Base-by-base conservation (phyloP, 2,888 invertebrate genomes). In the Yponomeuta evonymella region DNA sequence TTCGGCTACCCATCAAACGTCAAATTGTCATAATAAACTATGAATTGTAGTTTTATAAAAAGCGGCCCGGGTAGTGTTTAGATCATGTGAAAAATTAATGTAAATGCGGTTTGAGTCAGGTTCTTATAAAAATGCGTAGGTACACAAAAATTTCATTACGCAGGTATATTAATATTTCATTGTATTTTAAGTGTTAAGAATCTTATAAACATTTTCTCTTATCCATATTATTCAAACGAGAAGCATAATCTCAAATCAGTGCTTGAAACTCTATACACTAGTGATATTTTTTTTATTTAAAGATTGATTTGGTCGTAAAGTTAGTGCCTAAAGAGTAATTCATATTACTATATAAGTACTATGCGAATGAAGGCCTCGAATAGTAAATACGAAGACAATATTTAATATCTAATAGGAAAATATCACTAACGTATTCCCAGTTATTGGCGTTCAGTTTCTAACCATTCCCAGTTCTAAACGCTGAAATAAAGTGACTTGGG, bases 291-390 rank as follows among this genome's bases (percentile, higher is more conserved):
- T 75, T 80, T 76, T 74, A 74, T 78, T 81, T 79, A 77, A 81
- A 86, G 80, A 82, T 81, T 85, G 83, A 81, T 77, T 90, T 90
- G 90, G 90, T 90, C 90, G 79, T 76, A 83, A 88, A 85, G 80
- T 84, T 65, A 48, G 64, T 70, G 48, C 23, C 48, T 70, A 70
- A 29, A 65, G n/a, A 70, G 36, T 58, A 63, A 63, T 69, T 71
- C n/a, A 69, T 69, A 70, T n/a, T 65, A 72, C 74, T 71, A 79
- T 81, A 79, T 79, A 80, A 68, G 36, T 48, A 43, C 81, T 84
- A 88, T 77, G 81, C 82, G 84, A 85, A 84, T 84, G 84, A 90
- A 90, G 90, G 90, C 90, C 90, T 88, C 90, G 84, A 83, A 84
- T 83, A 86, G 76, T 86, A 79, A 85, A 75, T 86, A 88, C 83